Base-by-base conservation (phyloP, 2,113 vertebrate species). In the Trachemys scripta region DNA sequence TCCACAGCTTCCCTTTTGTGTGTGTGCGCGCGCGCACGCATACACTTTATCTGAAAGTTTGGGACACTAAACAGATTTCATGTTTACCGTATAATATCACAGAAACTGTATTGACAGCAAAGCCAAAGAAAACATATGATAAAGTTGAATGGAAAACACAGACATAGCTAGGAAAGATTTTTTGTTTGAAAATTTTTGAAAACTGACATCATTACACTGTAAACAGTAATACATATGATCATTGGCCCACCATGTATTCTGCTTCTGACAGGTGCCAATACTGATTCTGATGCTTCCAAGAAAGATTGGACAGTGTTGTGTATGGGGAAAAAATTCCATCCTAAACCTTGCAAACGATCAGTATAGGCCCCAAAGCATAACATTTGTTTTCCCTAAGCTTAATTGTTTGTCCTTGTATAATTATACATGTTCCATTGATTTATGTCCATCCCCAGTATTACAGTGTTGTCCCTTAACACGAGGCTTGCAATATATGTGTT, bases 181-280 rank as follows among this genome's bases (percentile, higher is more conserved):
- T 42, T 85, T 7, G 0, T 1, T 25, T 12, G 2, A 89, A n/a
- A 11, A 27, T 2, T 49, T 87, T 88, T 53, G 29, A 75, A 88
- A 17, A 84, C 29, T 57, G 89, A 12, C 3, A 90, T 0, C 5
- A 86, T 38, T 2, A 20, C 5, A 72, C 31, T 62, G 1, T 75
- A 5, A 82, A 25, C 50, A 42, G 4, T 1, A n/a, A 69, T 69
- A 35, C 62, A 69, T n/a, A 17, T 19, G 35, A n/a, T 17, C 50
- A 29, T 17, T 85, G 27, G 42, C 7, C 3, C 1, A 62, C 16
- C 31, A 49, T 16, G 78, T 0, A 0, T 25, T 3, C 3, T 82
- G 6, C 59, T 53, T 89, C 35, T 82, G 38, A 47, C 62, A 83
- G 1, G 2, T 54, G 65, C 45, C 35, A 19, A 17, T n/a, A 69